Conservation (phyloP, 2,888 invertebrate species). For the Sinohyriopsis cumingii region DNA sequence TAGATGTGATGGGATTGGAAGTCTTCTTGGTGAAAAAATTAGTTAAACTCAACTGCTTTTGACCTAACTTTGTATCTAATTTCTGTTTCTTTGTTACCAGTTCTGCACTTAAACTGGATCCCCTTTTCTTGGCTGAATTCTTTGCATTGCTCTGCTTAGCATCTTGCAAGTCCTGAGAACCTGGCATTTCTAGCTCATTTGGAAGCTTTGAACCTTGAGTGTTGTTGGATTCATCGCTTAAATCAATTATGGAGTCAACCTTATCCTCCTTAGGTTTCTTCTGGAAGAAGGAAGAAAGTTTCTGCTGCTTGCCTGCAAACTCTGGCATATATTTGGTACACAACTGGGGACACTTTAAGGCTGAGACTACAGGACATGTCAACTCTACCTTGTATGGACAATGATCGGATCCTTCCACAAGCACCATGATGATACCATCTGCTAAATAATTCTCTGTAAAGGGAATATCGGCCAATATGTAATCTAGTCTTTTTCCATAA, state of each 20-base stretch:
- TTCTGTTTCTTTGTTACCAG: slow-evolving; percentile 33
- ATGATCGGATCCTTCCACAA: slow-evolving; percentile 74
- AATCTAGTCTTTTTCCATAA: slow-evolving; percentile 75
- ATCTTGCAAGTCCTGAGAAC: neutral
- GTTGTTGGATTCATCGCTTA: neutral
- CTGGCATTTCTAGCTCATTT: neutral
- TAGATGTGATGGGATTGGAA: too few relatives aligned
- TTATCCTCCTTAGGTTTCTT: slow-evolving; percentile 33
- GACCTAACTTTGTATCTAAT: slow-evolving; percentile 15
- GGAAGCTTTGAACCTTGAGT: neutral
- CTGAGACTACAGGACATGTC: slow-evolving; percentile 48
- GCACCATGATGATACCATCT: slow-evolving; percentile 62
- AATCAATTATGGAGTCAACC: neutral
- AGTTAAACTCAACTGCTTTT: slow-evolving; percentile 41
- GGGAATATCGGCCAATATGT: slow-evolving; percentile 71
- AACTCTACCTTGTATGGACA: slow-evolving; percentile 73
- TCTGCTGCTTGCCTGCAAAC: slow-evolving; percentile 72
- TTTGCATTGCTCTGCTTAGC: too few relatives aligned
- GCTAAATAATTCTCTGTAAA: slow-evolving; percentile 47
- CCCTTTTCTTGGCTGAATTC: too few relatives aligned
- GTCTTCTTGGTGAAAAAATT: slow-evolving; percentile 36
- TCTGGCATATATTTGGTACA: slow-evolving; percentile 74
- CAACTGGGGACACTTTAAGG: slow-evolving; percentile 66
- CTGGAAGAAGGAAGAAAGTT: slow-evolving; percentile 61
- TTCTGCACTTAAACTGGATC: neutral